Evolutionary conservation across 2,888 invertebrate genomes (phyloP).

Genomic region (Lithophane ornitopus): DNA sequence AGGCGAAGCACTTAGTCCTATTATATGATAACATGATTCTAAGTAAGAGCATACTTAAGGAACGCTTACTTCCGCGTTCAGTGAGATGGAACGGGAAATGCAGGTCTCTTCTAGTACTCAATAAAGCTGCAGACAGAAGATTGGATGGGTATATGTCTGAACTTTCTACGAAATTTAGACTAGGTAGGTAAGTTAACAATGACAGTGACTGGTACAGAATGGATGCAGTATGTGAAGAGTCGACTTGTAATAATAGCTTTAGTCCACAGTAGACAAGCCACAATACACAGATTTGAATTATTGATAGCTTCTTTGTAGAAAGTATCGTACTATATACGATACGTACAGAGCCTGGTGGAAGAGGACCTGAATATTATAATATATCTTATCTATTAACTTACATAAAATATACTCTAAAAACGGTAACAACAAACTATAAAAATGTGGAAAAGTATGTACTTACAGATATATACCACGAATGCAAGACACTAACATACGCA

Average conservation of each 20-base stretch:
- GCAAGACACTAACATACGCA: not conserved
- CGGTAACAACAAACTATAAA: not conserved
- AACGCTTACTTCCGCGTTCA: constrained; percentile 40
- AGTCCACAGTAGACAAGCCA: not conserved
- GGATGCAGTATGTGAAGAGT: too few relatives aligned
- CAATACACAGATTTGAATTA: not conserved
- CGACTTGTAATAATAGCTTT: not conserved
- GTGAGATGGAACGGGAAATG: constrained; percentile 37
- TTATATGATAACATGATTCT: constrained; percentile 56
- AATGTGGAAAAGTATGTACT: not conserved
- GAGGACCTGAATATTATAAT: too few relatives aligned
- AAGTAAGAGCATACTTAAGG: constrained; percentile 44
- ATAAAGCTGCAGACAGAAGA: constrained; percentile 7
- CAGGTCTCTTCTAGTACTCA: not conserved
- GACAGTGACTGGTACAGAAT: not conserved
- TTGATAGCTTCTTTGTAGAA: not conserved
- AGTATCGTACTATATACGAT: too few relatives aligned
- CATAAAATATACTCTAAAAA: not conserved
- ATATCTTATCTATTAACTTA: too few relatives aligned
- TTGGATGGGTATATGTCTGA: not conserved
- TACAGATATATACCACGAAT: not conserved
- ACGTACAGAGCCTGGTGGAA: not conserved
- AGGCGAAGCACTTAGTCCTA: constrained; percentile 57
- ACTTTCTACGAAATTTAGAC: not conserved
- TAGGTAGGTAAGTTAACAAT: not conserved